Base-by-base conservation (phyloP, 2,888 invertebrate genomes). In the Aphodius sticticus region DNA sequence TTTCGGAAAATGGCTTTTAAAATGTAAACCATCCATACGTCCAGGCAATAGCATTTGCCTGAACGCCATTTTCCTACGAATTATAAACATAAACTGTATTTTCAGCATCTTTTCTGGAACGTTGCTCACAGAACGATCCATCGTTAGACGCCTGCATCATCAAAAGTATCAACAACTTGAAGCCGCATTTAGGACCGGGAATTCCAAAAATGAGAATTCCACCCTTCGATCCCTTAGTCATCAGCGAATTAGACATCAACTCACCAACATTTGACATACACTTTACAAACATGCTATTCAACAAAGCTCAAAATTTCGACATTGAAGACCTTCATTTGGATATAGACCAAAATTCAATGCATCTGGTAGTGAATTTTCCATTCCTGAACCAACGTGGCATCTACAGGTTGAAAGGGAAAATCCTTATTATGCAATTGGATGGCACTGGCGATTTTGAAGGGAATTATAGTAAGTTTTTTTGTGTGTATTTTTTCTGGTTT, bases 241-340 rank as follows among this genome's bases (percentile, higher is more conserved):
- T 78, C 6, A 69, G 69, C 2, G 36, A 36, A 6, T 69, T 75
- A 2, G 37, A n/a, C 15, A 74, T 78, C 4, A 38, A 35, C 71
- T 75, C 78, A 6, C 35, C 15, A 7, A 75, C 69, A 69, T 16
- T 69, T 69, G 69, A 78, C n/a, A 69, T 36, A 6, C 74, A 69
- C 2, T 69, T 78, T 26, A 78, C 69, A 16, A 69, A 78, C 9
- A 38, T 78, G 9, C 74, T 53, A 9, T 69, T 92, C 0, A 87
- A 88, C 2, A 92, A 92, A 7, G 90, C 89, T 69, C 86, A 90
- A 3, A 88, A 90, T 83, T 92, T 91, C 83, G 87, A 87, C 69
- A 53, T 81, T 1, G 71, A 80, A n/a, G 38, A 77, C 6, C 37
- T 87, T 38, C 87, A 88, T 69, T 87, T 88, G 7, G 87, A 89